Percentiles rank a stretch among this genome's conserved stretches.
Evolutionary conservation across 2,113 vertebrate species (phyloP).

Genomic region (Leucopternis melanops): DNA sequence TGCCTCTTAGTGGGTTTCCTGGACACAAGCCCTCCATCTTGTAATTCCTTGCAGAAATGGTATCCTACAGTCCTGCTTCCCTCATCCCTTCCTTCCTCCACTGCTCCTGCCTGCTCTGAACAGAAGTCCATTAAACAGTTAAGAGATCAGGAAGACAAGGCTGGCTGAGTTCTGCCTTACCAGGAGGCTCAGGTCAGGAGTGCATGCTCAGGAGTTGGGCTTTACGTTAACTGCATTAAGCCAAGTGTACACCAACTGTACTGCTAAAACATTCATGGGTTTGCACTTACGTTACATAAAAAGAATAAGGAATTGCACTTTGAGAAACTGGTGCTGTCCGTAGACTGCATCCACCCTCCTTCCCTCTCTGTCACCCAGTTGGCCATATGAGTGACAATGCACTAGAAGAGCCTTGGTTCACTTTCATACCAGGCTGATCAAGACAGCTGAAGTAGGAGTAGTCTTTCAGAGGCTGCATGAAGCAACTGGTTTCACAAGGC

Average conservation of each 20-base stretch:
- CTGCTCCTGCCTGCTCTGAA: background rate
- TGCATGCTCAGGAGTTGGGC: background rate
- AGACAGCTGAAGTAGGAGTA: background rate
- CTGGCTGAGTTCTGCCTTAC: background rate
- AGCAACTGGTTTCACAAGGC: background rate
- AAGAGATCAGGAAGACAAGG: background rate
- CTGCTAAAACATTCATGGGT: slow-evolving; percentile 20
- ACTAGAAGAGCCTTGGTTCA: background rate
- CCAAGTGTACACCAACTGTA: background rate
- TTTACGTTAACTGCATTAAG: background rate
- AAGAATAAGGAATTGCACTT: background rate
- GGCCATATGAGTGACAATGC: fast-evolving
- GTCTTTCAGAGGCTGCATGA: background rate
- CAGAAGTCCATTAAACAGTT: background rate
- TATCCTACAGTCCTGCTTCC: background rate
- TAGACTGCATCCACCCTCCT: background rate
- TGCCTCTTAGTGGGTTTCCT: background rate
- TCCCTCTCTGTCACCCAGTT: background rate
- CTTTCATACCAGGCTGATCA: background rate
- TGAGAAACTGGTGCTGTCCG: background rate
- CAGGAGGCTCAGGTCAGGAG: background rate
- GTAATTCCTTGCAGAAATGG: background rate
- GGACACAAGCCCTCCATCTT: background rate
- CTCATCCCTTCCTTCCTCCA: background rate
- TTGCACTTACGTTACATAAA: background rate